Percentiles rank a stretch among this genome's conserved stretches.
Conservation (phyloP, 2,113 vertebrate genomes). For the Pelusios castaneus region DNA sequence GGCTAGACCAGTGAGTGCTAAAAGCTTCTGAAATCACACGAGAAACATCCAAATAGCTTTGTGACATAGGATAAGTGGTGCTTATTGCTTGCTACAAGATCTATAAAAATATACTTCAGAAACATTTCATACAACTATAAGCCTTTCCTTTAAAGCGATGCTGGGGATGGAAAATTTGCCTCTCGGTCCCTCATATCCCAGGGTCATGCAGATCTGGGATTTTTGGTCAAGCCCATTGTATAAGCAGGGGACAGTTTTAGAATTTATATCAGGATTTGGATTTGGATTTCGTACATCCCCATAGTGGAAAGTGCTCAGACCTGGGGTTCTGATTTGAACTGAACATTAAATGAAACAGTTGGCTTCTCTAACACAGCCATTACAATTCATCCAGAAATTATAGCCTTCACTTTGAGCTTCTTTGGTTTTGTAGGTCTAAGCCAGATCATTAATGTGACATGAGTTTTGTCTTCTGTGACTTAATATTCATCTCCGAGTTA, state of each 20-base stretch:
- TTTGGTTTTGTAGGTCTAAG: neutral
- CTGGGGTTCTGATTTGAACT: neutral
- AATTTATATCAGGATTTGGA: neutral
- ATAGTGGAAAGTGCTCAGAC: rapidly evolving
- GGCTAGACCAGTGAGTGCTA: neutral
- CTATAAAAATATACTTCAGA: neutral
- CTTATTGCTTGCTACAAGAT: neutral
- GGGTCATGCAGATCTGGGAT: neutral
- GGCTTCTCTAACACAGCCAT: neutral
- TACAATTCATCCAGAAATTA: neutral
- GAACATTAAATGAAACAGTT: neutral
- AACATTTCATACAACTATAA: neutral
- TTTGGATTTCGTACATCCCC: neutral
- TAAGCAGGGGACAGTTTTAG: neutral
- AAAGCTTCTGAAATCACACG: neutral
- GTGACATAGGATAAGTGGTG: neutral
- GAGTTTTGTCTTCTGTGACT: neutral
- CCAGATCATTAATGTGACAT: rapidly evolving
- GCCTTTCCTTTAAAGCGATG: neutral
- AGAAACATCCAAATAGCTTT: neutral
- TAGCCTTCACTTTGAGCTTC: neutral
- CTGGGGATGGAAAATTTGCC: neutral
- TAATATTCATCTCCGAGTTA: neutral
- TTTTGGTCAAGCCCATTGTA: rapidly evolving
- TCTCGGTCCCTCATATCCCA: neutral